A percentile compares a stretch with the other conserved stretches of the same genome.
These are phyloP conservation scores for Drosophila prostipennis DNA, from an alignment of 2,888 invertebrate species.

Conservation along the genomic window DNA sequence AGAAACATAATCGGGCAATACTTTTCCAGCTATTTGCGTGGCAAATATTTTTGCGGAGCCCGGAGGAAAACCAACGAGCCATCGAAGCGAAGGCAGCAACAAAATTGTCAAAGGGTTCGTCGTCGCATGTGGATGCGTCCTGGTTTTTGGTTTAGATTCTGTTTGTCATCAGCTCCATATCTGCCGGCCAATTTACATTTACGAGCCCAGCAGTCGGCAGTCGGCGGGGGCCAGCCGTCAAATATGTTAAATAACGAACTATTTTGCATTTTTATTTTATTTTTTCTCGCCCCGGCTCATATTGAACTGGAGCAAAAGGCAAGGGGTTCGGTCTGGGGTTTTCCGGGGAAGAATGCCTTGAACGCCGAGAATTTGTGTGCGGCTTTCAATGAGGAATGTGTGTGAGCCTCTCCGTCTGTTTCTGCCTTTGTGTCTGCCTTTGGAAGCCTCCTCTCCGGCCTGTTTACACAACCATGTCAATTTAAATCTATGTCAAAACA, in stretches of 20 bases:
- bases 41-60: constrained; percentile 55
- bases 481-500: constrained; percentile 80
- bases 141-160: constrained; percentile 28
- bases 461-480: constrained; percentile 77
- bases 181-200: constrained; percentile 70
- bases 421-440: constrained; percentile 26
- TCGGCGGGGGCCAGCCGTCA: constrained; percentile 35
- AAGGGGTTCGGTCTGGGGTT: constrained; percentile 3
- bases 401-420: constrained; percentile 26
- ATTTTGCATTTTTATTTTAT: constrained; percentile 76
- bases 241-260: constrained; percentile 80
- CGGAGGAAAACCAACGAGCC: constrained; percentile 50
- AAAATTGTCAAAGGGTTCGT: constrained; percentile 61
- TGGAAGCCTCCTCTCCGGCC: constrained; percentile 19
- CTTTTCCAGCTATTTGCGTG: constrained; percentile 67
- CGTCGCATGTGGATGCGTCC: constrained; percentile 15
- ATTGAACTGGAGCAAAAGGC: constrained; percentile 32
- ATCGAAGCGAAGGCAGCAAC: constrained; percentile 43
- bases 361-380: constrained; percentile 64
- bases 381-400: constrained; percentile 54
- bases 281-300: constrained; percentile 37
- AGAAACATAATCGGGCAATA: constrained; percentile 51
- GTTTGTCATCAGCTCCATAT: constrained; percentile 68
- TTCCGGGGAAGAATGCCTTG: constrained; percentile 62
- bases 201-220: constrained; percentile 40